Evolutionary conservation across 2,888 invertebrate species (phyloP).

Genomic region (Quadroppia sp.): DNA sequence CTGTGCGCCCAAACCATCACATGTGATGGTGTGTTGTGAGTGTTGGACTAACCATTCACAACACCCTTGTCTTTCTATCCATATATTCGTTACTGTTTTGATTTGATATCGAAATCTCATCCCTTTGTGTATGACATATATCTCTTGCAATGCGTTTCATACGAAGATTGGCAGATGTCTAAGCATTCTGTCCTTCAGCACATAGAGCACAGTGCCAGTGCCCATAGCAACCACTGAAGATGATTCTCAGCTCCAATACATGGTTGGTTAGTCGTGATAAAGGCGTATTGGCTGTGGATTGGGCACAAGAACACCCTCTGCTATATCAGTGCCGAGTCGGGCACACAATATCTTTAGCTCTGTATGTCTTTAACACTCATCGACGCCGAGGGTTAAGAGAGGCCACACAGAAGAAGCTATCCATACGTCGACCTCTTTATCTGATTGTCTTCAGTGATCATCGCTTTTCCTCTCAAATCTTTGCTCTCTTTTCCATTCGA

Average conservation of each 20-base stretch:
- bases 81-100: neutral
- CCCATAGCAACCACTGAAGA: neutral
- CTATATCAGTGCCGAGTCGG: neutral
- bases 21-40: neutral
- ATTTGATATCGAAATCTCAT: neutral
- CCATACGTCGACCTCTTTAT: neutral
- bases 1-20: too few species aligned
- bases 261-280: conserved; percentile 30
- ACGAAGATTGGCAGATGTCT: conserved; percentile 26
- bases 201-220: neutral
- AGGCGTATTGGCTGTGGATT: neutral
- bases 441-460: neutral
- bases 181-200: conserved; percentile 1
- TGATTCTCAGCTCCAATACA: neutral
- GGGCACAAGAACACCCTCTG: neutral
- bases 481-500: neutral
- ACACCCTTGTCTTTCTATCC: too few species aligned
- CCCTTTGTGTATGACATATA: too few species aligned
- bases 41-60: too few species aligned
- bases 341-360: neutral
- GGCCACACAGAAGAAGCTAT: neutral
- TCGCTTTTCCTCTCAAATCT: neutral
- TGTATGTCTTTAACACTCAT: neutral
- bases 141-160: too few species aligned
- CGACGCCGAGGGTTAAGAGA: neutral